A percentile compares a stretch with the other conserved stretches of the same genome.
phyloP scores from a whole-genome alignment of 1,140 invertebrate species.

The Scaptomyza graminum region DNA sequence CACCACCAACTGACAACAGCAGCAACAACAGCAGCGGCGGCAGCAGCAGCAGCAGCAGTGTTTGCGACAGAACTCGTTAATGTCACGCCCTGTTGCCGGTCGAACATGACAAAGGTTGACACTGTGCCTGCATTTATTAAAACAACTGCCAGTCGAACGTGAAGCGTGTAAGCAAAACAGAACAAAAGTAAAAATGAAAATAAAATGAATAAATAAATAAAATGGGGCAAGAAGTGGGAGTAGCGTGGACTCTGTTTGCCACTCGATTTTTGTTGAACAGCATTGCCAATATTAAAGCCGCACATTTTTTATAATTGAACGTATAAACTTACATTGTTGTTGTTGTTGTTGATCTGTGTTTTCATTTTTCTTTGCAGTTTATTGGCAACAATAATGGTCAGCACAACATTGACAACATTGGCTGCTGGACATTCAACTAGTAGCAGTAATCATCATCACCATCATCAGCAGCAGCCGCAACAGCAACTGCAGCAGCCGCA shows the following conservation, averaged over 20 bases:
- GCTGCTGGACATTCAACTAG: slow-evolving; percentile 83
- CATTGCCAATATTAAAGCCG: no score
- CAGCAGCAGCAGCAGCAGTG: neutral
- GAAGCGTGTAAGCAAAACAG: slow-evolving; percentile 48
- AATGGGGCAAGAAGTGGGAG: no score
- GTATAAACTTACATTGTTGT: no score
- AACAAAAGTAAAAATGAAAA: slow-evolving; percentile 4
- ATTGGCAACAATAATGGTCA: slow-evolving; percentile 84
- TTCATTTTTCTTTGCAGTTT: slow-evolving; percentile 59
- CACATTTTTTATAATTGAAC: no score
- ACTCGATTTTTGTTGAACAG: no score
- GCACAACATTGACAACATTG: slow-evolving; percentile 83
- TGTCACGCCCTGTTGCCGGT: slow-evolving; percentile 70
- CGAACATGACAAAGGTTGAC: slow-evolving; percentile 78
- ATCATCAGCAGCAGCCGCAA: slow-evolving; percentile 67
- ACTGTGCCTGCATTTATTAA: slow-evolving; percentile 75
- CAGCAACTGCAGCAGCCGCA: slow-evolving; percentile 56
- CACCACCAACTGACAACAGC: neutral
- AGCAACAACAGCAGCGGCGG: neutral
- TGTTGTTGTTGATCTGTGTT: no score
- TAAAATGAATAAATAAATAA: no score
- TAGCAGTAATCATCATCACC: slow-evolving; percentile 81
- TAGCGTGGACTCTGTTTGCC: no score
- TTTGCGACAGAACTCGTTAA: slow-evolving; percentile 68
- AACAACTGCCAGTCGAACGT: slow-evolving; percentile 61